phyloP scores from a whole-genome alignment of 92 coral and sea anemone genomes.

The Heteractis magnifica region DNA sequence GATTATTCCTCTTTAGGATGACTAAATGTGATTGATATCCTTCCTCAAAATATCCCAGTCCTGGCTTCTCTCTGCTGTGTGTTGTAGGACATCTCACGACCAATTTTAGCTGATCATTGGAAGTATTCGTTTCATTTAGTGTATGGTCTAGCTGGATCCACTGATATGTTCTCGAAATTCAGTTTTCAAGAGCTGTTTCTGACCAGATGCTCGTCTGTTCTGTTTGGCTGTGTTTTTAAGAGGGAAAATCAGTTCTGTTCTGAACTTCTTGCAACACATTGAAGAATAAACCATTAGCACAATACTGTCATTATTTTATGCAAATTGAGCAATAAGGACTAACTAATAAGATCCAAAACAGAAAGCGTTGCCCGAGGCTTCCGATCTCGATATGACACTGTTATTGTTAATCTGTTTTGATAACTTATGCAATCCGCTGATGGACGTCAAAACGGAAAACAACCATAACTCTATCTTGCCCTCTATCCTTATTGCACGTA shows the following conservation, averaged over 20 bases:
- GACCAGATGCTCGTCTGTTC: neutral
- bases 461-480: no score
- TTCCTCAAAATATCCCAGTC: no score
- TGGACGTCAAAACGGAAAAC: no score
- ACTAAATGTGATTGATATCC: no score
- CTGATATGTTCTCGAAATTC: neutral
- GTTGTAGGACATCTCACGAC: no score
- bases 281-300: neutral
- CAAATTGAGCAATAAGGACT: slow-evolving; percentile 4
- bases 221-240: neutral
- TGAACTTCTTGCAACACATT: neutral
- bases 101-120: no score
- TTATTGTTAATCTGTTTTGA: neutral
- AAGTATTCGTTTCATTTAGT: no score
- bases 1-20: no score
- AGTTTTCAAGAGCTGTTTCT: neutral
- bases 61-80: no score
- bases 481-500: no score
- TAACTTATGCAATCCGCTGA: neutral
- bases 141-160: no score
- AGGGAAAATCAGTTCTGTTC: neutral
- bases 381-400: neutral
- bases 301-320: neutral
- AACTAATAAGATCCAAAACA: neutral
- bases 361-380: neutral